Conservation (phyloP, 2,888 invertebrate genomes). For the Calameuta filiformis region DNA sequence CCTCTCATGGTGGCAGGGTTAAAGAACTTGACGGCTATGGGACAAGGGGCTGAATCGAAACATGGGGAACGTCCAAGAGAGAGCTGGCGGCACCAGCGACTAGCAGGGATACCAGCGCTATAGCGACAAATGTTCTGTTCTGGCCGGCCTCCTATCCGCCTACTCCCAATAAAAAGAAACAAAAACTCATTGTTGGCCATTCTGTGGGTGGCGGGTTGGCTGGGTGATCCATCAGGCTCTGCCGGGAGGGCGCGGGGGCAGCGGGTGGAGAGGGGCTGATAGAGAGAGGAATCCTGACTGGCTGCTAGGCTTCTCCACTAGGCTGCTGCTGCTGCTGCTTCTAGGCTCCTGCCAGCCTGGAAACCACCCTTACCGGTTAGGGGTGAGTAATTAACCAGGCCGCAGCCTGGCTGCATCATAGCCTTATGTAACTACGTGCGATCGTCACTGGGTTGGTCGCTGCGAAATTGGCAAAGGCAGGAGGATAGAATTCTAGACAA, state of each 20-base stretch:
- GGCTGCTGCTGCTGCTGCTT: not conserved
- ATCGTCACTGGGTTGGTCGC: constrained; percentile 43
- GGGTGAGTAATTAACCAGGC: constrained; percentile 64
- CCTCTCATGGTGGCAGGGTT: constrained; percentile 30
- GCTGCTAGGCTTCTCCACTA: not conserved
- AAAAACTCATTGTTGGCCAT: constrained; percentile 62
- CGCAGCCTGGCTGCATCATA: constrained; percentile 55
- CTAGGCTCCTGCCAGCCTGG: constrained; percentile 22
- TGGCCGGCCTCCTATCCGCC: constrained; percentile 49
- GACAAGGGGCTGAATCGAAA: constrained; percentile 56
- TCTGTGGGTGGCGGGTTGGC: constrained; percentile 61
- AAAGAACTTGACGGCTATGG: constrained; percentile 51
- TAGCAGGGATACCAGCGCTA: constrained; percentile 37
- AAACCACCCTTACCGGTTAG: constrained; percentile 43
- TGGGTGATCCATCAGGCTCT: constrained; percentile 63
- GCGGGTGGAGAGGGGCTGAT: constrained; percentile 35
- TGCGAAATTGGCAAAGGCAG: not conserved
- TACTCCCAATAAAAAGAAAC: constrained; percentile 61
- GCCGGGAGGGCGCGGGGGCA: constrained; percentile 56
- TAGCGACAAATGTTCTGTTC: constrained; percentile 56
- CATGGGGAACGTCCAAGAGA: constrained; percentile 29
- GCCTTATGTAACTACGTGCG: constrained; percentile 53
- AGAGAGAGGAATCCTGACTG: constrained; percentile 46
- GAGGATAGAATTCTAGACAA: not conserved
- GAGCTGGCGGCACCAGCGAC: not conserved